Percentiles rank a stretch among this genome's conserved stretches.
phyloP scores from a whole-genome alignment of 1,140 invertebrate species.

The Calephelis nemesis region DNA sequence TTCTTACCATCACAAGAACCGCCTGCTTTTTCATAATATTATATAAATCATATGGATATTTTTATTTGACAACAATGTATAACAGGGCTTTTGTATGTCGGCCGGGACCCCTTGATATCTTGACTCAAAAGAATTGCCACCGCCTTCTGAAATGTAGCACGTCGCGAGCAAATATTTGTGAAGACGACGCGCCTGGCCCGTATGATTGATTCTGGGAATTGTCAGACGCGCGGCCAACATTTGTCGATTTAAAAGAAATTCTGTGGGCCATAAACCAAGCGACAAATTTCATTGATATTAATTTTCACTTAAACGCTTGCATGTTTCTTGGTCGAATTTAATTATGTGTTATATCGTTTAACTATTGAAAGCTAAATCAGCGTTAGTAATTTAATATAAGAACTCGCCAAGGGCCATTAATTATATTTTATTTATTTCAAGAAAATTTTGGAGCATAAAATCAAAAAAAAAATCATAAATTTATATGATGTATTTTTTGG shows the following conservation, averaged over 20 bases:
- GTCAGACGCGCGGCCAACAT: constrained; percentile 9
- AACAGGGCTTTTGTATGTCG: background rate
- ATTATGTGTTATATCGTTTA: too few species aligned
- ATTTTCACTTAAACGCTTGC: background rate
- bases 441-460: too few species aligned
- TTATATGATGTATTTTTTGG: too few species aligned
- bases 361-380: too few species aligned
- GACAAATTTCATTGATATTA: constrained; percentile 8
- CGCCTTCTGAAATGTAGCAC: constrained; percentile 26
- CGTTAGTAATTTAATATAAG: too few species aligned
- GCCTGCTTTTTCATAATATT: too few species aligned
- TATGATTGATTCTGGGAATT: constrained; percentile 34
- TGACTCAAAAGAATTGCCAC: constrained; percentile 26
- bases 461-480: too few species aligned
- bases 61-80: background rate
- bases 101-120: constrained; percentile 8
- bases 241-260: constrained; percentile 28
- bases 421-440: too few species aligned
- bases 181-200: background rate
- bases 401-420: too few species aligned
- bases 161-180: constrained; percentile 28
- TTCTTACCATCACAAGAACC: too few species aligned
- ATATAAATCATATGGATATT: too few species aligned
- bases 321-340: too few species aligned
- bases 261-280: constrained; percentile 25